These are phyloP conservation scores for Lasioglossum figueresi DNA, from an alignment of 2,888 invertebrate genomes.

Conservation along the genomic window DNA sequence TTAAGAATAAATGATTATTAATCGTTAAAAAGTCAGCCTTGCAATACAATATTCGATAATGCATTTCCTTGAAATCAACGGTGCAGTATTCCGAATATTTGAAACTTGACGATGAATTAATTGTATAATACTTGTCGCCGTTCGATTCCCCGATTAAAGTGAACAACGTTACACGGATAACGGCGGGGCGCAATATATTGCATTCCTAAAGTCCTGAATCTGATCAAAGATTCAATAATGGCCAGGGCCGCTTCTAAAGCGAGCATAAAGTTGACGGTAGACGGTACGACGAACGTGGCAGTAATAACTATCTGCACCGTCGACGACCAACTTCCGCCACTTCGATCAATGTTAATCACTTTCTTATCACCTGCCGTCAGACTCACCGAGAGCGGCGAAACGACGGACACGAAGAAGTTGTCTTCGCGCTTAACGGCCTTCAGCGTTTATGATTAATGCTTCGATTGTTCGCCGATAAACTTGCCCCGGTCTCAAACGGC, in stretches of 20 bases:
- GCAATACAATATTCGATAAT: too few species aligned
- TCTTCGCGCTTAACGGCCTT: constrained; percentile 20
- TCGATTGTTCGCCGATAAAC: constrained; percentile 21
- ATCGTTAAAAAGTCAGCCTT: too few species aligned
- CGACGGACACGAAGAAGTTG: constrained; percentile 22
- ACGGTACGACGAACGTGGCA: constrained; percentile 18
- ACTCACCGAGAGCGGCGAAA: neutral
- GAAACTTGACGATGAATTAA: too few species aligned
- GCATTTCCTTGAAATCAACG: too few species aligned
- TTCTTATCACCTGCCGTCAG: neutral
- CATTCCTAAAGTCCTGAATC: constrained; percentile 49
- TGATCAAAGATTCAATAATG: constrained; percentile 65
- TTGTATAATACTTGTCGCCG: too few species aligned
- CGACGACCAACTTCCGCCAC: constrained; percentile 17
- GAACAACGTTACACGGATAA: constrained; percentile 28
- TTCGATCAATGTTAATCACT: constrained; percentile 28
- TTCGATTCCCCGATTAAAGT: constrained; percentile 26
- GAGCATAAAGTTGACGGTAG: constrained; percentile 28
- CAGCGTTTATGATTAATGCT: constrained; percentile 49
- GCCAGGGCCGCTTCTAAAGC: constrained; percentile 43
- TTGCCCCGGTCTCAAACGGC: neutral
- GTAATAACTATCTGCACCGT: constrained; percentile 25
- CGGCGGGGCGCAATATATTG: constrained; percentile 33
- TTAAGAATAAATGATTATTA: too few species aligned
- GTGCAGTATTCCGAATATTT: too few species aligned